A percentile compares a stretch with the other conserved stretches of the same genome.
These are phyloP conservation scores for Ferdinandea cuprea DNA, from an alignment of 2,888 invertebrate genomes.

Conservation along the genomic window DNA sequence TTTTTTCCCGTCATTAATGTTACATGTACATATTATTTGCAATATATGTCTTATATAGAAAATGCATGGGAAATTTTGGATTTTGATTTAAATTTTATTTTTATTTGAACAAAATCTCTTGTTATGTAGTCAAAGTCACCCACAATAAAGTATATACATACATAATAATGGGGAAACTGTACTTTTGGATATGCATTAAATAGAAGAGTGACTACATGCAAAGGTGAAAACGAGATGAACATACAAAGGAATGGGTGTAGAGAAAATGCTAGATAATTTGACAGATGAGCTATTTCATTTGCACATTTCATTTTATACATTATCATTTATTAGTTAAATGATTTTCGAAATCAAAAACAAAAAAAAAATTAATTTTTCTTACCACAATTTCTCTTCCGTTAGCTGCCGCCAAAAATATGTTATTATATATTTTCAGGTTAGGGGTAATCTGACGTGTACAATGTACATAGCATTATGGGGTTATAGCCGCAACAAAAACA, in stretches of 20 bases:
- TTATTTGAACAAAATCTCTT: not conserved
- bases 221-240: conserved; percentile 13
- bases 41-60: not conserved
- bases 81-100: not conserved
- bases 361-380: not conserved
- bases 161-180: conserved; percentile 15
- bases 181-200: conserved; percentile 25
- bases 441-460: conserved; percentile 1
- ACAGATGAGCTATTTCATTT: conserved; percentile 31
- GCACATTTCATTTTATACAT: conserved; percentile 26
- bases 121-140: not conserved
- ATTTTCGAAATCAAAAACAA: too few species aligned
- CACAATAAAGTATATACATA: not conserved
- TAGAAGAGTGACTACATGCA: not conserved
- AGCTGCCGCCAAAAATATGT: not conserved
- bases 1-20: not conserved
- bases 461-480: not conserved
- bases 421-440: not conserved
- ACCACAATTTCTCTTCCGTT: not conserved
- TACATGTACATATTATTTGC: not conserved
- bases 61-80: not conserved
- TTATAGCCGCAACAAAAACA: conserved; percentile 21
- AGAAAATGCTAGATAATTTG: conserved; percentile 28
- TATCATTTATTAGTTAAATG: not conserved
- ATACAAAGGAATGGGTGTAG: conserved; percentile 15